Percentiles rank a stretch among this genome's conserved stretches.
Conservation (phyloP, 1,140 invertebrate species). For the Pogonomyrmex barbatus region DNA sequence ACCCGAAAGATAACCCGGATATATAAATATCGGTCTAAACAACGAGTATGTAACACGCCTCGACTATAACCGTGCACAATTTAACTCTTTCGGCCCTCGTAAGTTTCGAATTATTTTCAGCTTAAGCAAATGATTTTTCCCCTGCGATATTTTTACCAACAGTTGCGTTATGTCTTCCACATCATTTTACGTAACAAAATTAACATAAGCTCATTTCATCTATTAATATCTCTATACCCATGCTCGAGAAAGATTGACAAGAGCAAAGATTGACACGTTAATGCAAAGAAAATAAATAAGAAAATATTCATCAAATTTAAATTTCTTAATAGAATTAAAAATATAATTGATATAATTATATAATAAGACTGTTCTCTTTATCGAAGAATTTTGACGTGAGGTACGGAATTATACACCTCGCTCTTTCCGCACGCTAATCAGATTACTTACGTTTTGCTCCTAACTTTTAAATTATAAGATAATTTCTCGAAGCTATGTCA, state of each 20-base stretch:
- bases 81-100: neutral
- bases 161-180: neutral
- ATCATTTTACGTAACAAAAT: neutral
- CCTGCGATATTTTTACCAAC: neutral
- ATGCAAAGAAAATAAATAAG: neutral
- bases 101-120: conserved; percentile 21
- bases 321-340: too few species aligned
- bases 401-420: neutral
- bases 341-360: too few species aligned
- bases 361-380: too few species aligned
- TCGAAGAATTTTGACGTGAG: too few species aligned
- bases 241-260: too few species aligned
- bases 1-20: conserved; percentile 49
- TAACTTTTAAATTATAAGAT: neutral
- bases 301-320: neutral
- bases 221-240: neutral
- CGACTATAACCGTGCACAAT: neutral
- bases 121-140: neutral
- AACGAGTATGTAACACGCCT: neutral
- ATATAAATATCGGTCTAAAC: conserved; percentile 21
- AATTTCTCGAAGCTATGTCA: neutral
- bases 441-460: neutral
- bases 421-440: neutral
- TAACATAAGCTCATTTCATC: neutral
- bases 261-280: neutral